A percentile compares a stretch with the other conserved stretches of the same genome.
Evolutionary conservation across 2,797 vertebrate species (phyloP).

Genomic region (Falco concolor): DNA sequence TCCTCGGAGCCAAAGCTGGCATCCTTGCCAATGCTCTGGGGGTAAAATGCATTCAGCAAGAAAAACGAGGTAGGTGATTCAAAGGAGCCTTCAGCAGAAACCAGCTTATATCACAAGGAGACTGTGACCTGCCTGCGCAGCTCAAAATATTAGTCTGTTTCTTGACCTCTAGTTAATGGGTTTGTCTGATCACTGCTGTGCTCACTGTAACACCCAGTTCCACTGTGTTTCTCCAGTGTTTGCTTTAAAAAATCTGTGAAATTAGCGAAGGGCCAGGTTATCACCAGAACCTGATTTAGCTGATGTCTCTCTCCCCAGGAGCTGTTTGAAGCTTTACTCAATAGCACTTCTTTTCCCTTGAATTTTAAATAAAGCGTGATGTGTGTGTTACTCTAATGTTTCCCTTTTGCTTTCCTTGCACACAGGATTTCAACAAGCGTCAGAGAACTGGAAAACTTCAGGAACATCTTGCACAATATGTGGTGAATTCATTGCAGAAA

Average conservation of each 20-base stretch:
- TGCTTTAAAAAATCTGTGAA: not conserved
- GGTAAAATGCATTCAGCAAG: not conserved
- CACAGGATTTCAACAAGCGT: conserved; percentile 89
- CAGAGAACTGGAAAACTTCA: conserved; percentile 87
- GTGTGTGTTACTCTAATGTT: accelerated
- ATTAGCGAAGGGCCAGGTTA: not conserved
- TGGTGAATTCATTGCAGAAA: conserved; percentile 10
- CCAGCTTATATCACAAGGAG: not conserved
- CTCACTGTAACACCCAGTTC: not conserved
- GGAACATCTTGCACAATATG: conserved; percentile 75
- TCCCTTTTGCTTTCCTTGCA: not conserved
- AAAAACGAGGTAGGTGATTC: not conserved
- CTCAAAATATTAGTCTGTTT: not conserved
- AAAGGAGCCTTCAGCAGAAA: not conserved
- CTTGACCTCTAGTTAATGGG: not conserved
- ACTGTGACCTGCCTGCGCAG: not conserved
- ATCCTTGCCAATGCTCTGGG: not conserved
- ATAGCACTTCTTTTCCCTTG: not conserved
- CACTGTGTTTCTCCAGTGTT: not conserved
- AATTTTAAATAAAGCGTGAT: not conserved
- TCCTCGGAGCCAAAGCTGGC: not conserved
- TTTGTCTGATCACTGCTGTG: not conserved
- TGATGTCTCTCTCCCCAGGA: not conserved
- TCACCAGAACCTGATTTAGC: not conserved
- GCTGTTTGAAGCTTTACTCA: not conserved